These are phyloP conservation scores for Villa cingulata DNA, from an alignment of 2,888 invertebrate species.

Conservation along the genomic window DNA sequence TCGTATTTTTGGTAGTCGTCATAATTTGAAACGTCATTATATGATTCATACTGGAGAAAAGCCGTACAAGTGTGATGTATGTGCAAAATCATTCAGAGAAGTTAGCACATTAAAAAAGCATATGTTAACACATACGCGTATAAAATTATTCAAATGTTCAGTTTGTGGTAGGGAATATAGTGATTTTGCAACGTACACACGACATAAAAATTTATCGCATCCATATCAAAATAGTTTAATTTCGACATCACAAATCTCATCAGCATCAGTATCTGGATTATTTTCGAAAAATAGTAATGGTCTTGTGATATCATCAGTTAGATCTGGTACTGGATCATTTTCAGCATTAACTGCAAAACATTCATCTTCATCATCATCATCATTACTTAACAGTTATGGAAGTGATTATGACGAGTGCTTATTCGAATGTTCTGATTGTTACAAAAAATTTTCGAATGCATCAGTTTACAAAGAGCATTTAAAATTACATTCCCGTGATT, in stretches of 20 bases:
- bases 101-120: constrained; percentile 33
- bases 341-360: constrained; percentile 12
- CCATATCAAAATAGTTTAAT: neutral
- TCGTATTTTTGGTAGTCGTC: constrained; percentile 32
- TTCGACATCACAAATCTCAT: neutral
- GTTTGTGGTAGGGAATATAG: constrained; percentile 26
- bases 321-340: neutral
- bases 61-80: constrained; percentile 29
- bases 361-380: neutral
- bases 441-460: constrained; percentile 5
- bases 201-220: constrained; percentile 20
- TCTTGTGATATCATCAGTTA: neutral
- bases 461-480: constrained; percentile 6
- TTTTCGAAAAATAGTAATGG: neutral
- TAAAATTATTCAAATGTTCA: constrained; percentile 31
- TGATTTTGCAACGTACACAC: constrained; percentile 28
- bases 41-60: constrained; percentile 36
- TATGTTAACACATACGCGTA: constrained; percentile 30
- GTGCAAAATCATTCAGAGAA: constrained; percentile 32
- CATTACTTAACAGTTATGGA: neutral
- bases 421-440: constrained; percentile 8
- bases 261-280: neutral
- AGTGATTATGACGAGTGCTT: neutral
- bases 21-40: constrained; percentile 33
- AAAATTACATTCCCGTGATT: constrained; percentile 6